Evolutionary conservation across 2,888 invertebrate genomes (phyloP), one percentile per base, ranked within the genome.

Genomic region (Drosophila macrospina): DNA sequence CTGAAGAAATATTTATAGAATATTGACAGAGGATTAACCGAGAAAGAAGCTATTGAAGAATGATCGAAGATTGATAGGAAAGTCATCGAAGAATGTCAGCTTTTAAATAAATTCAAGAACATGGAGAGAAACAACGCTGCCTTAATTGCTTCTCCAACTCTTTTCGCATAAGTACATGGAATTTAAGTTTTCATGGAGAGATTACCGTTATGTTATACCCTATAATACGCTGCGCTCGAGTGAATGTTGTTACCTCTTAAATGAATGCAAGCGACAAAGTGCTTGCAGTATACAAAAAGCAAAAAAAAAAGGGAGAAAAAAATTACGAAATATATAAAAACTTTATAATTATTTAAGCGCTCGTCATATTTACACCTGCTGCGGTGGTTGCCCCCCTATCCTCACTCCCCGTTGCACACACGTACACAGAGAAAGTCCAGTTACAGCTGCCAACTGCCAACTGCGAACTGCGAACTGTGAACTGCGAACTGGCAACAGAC

Each of bases 311-410:
- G 28, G 3, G 5, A 0, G 4, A 16, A n/a, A 13, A 2, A n/a
- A 52, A 16, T n/a, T 30, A 41, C 15, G n/a, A 30, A 52, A 42
- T 42, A 13, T 54, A 32, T 42, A 30, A 42, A 54, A 54, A 44
- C 26, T 57, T 57, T 48, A 42, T 44, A 61, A 61, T 59, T 64
- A 64, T 51, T 59, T 64, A 51, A 62, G 62, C 56, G 56, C 48
- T 56, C 48, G 32, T 57, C 60, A 69, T 70, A 57, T 74, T 69
- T 65, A 57, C 70, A 74, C 74, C 73, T 74, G 73, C 52, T 61
- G 60, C 47, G 51, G 37, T 34, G 16, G 28, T 13, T 8, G 8
- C 13, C 26, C 32, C 5, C 13, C 6, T n/a, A 26, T 3, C 1
- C 13, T n/a, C 2, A 5, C 26, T 1, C 15, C n/a, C 34, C 4